Percentiles rank a stretch among this genome's conserved stretches.
phyloP scores from a whole-genome alignment of 2,888 invertebrate species.

The Crioceris asparagi region DNA sequence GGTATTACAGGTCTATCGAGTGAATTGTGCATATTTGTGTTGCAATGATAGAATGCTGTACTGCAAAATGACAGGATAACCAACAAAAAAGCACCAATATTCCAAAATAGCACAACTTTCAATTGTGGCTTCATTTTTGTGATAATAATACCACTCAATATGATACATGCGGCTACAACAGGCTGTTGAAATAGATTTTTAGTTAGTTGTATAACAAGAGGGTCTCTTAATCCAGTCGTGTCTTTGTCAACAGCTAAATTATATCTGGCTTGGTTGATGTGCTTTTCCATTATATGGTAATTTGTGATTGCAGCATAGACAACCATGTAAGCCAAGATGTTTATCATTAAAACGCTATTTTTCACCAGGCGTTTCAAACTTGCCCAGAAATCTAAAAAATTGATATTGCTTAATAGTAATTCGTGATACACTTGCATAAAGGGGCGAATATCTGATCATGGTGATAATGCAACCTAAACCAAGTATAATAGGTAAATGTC shows the following conservation, averaged over 20 bases:
- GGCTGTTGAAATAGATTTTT: slow-evolving; percentile 47
- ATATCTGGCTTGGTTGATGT: slow-evolving; percentile 48
- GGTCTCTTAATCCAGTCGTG: slow-evolving; percentile 42
- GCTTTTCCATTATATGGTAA: slow-evolving; percentile 44
- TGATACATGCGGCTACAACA: slow-evolving; percentile 41
- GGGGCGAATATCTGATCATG: too few relatives aligned
- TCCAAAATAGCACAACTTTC: slow-evolving; percentile 42
- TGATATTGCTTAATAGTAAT: slow-evolving; percentile 1
- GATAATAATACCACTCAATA: slow-evolving; percentile 45
- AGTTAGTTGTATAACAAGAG: slow-evolving; percentile 42
- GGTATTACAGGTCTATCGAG: slow-evolving; percentile 38
- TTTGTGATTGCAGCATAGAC: slow-evolving; percentile 45
- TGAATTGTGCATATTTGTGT: slow-evolving; percentile 35
- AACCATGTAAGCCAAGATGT: slow-evolving; percentile 41
- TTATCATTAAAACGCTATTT: slow-evolving; percentile 45
- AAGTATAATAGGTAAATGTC: too few relatives aligned
- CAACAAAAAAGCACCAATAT: slow-evolving; percentile 37
- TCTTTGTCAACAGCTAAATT: slow-evolving; percentile 42
- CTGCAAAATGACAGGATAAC: slow-evolving; percentile 39
- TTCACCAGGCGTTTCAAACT: slow-evolving; percentile 42
- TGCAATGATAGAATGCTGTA: slow-evolving; percentile 32
- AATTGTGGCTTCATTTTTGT: slow-evolving; percentile 42
- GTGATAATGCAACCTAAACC: too few relatives aligned
- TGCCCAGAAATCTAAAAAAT: slow-evolving; percentile 35
- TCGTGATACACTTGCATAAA: too few relatives aligned